These are phyloP conservation scores for Herminia tarsipennalis DNA, from an alignment of 2,888 invertebrate species.

Conservation along the genomic window DNA sequence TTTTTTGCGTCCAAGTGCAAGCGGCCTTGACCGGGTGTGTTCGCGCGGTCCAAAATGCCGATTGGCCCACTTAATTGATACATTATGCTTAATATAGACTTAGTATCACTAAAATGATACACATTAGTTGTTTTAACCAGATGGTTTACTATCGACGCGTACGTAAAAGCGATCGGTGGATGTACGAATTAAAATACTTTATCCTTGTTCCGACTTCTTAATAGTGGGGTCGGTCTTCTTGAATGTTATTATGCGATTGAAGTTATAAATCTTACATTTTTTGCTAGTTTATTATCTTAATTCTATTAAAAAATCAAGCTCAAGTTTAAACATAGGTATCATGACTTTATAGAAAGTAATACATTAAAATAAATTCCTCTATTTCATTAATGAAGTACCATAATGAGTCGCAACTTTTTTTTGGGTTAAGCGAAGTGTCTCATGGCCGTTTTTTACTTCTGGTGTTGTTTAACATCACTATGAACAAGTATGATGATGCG, in stretches of 20 bases:
- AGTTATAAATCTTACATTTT: no score
- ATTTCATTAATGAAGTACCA: background rate
- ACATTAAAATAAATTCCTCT: background rate
- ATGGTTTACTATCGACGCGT: no score
- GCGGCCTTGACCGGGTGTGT: slow-evolving; percentile 78
- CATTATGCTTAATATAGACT: slow-evolving; percentile 37
- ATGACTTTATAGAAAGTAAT: background rate
- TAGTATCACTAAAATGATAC: slow-evolving; percentile 30
- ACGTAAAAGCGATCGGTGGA: no score
- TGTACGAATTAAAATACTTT: no score
- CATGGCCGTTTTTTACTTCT: slow-evolving; percentile 4
- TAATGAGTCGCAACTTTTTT: background rate
- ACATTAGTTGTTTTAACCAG: slow-evolving; percentile 20
- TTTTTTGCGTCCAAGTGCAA: slow-evolving; percentile 77
- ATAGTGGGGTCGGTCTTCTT: no score
- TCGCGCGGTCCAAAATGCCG: slow-evolving; percentile 62
- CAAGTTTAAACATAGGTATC: slow-evolving; percentile 14
- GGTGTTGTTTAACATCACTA: slow-evolving; percentile 5
- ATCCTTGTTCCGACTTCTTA: no score
- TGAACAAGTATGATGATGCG: slow-evolving; percentile 1
- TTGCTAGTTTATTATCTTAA: no score
- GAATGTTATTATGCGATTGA: no score
- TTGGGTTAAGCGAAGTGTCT: slow-evolving; percentile 2
- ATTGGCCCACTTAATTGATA: slow-evolving; percentile 51
- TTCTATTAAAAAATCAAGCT: no score